phyloP scores from a whole-genome alignment of 2,888 invertebrate genomes.

The Hypsopygia costalis region DNA sequence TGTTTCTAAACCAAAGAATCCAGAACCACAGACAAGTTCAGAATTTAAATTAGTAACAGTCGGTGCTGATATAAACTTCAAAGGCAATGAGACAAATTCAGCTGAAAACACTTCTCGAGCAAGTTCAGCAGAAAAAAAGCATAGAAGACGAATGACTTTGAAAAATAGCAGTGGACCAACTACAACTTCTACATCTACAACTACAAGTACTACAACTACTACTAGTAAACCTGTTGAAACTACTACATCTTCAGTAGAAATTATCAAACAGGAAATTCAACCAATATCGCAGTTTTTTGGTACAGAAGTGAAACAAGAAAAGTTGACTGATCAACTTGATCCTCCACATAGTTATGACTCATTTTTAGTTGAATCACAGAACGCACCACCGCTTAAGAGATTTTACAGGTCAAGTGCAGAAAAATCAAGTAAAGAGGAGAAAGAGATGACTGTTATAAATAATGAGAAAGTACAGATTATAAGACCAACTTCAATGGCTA shows the following conservation, averaged over 20 bases:
- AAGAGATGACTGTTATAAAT: constrained; percentile 55
- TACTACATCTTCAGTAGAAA: constrained; percentile 39
- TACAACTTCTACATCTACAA: constrained; percentile 22
- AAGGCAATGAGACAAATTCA: constrained; percentile 27
- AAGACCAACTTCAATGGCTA: constrained; percentile 51
- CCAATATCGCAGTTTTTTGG: constrained; percentile 35
- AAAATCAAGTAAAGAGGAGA: constrained; percentile 31
- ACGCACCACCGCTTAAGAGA: constrained; percentile 47
- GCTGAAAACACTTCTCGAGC: constrained; percentile 19
- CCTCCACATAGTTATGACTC: constrained; percentile 38
- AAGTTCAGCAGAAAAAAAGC: constrained; percentile 46
- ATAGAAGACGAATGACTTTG: constrained; percentile 57
- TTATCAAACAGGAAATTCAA: constrained; percentile 52
- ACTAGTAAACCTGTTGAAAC: constrained; percentile 25
- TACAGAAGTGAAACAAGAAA: constrained; percentile 42
- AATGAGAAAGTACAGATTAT: constrained; percentile 66
- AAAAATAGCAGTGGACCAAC: constrained; percentile 35
- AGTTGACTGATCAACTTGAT: constrained; percentile 52
- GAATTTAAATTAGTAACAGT: constrained; percentile 46
- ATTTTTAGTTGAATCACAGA: constrained; percentile 32
- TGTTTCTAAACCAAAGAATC: constrained; percentile 25
- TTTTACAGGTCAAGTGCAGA: constrained; percentile 69
- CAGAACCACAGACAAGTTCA: constrained; percentile 25
- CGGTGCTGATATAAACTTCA: constrained; percentile 50
- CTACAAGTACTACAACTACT: constrained; percentile 23